Base-by-base conservation (phyloP, 2,113 vertebrate species). In the Hystrix cristata region DNA sequence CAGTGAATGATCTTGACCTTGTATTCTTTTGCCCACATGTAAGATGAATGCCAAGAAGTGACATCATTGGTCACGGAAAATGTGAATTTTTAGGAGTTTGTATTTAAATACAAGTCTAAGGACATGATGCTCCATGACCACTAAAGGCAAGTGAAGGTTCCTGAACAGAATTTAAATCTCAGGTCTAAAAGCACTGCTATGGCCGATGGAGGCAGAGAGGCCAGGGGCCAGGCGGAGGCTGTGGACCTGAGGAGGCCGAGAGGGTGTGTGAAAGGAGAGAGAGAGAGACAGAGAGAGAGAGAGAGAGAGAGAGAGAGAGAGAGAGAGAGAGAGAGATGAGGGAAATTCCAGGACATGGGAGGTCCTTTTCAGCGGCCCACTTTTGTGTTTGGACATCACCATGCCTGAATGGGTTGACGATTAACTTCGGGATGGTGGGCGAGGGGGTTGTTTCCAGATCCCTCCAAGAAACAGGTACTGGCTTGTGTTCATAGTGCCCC, bases 11-110 rank as follows among this genome's bases (percentile, higher is more conserved):
- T 23, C 91, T 83, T 65, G 69, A 90, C 90, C 91, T 89, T 46
- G 74, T 62, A 74, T 69, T 15, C 48, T 64, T 96, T 79, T 85
- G 85, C n/a, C 59, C 48, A 74, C 0, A 0, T 29, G 57, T 86
- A 67, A 94, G 89, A 86, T 64, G 83, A 91, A 85, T 64, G 74
- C 93, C 46, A 60, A 69, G 67, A 84, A 90, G 48, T 43, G 31
- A 55, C 78, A 38, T 48, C 29, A 19, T 76, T 74, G 69, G 89
- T 91, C 91, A 57, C 71, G 79, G 82, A 93, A 48, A 78, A 43
- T 7, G 31, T 38, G 18, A 27, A 12, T 89, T 51, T 95, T 62
- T 23, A 59, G 74, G 86, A 94, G 38, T 34, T 57, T 55, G 12
- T 12, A 10, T 83, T 79, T 53, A n/a, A 87, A 69, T 90, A 34